phyloP scores from a whole-genome alignment of 2,888 invertebrate genomes.

The Tipula unca region DNA sequence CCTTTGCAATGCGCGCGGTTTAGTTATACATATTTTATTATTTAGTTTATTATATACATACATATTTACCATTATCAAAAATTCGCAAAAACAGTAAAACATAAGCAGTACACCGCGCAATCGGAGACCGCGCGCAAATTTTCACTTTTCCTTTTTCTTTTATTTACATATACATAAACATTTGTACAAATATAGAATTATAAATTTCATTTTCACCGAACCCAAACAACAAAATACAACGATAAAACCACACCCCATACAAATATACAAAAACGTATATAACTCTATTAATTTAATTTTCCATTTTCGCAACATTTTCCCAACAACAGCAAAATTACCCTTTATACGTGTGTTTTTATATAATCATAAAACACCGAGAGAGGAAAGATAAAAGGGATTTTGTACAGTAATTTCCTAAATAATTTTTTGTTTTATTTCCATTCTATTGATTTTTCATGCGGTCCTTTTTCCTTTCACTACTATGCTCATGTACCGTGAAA shows the following conservation, averaged over 20 bases:
- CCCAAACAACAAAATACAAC: constrained; percentile 1
- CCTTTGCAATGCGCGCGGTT: background rate
- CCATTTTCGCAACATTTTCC: background rate
- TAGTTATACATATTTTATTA: background rate
- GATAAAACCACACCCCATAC: constrained; percentile 1
- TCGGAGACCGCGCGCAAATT: background rate
- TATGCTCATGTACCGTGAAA: background rate
- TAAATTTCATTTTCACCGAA: constrained; percentile 2
- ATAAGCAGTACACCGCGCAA: background rate
- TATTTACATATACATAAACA: background rate
- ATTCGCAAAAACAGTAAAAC: background rate
- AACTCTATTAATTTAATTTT: background rate
- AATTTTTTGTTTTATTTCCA: background rate
- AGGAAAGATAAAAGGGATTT: background rate
- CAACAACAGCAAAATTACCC: background rate
- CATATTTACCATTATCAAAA: background rate
- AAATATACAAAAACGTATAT: background rate
- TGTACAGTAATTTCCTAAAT: background rate
- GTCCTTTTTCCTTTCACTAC: background rate
- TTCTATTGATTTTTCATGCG: background rate
- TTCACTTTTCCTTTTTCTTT: background rate
- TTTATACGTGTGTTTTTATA: background rate
- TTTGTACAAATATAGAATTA: background rate
- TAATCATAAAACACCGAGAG: background rate
- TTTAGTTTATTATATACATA: background rate